Evolutionary conservation across 2,888 invertebrate species (phyloP), one percentile per base, ranked within the genome.

Genomic region (Liodrosophila aerea): DNA sequence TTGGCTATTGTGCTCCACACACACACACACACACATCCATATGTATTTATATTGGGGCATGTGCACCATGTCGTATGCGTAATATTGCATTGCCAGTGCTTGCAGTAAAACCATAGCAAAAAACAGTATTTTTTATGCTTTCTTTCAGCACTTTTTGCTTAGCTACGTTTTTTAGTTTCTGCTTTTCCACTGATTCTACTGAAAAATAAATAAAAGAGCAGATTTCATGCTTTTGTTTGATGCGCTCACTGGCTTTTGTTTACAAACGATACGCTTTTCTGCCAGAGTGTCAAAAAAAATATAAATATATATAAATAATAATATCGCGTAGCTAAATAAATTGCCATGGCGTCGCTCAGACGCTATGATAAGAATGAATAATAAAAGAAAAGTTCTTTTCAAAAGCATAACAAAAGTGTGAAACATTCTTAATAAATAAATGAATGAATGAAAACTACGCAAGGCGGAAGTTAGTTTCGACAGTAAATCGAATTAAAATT

Each of bases 61-160:
- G 46, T 67, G 65, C 59, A 69, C 61, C 66, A 76, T 74, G 60
- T 65, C 83, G 83, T 84, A 85, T 84, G 86, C 76, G 83, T 85
- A 85, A 82, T 82, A 74, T 82, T 67, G 73, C 71, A 86, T 68
- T 68, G 63, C 64, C 65, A 60, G 60, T 56, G 58, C 73, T 49
- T 70, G 51, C 52, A 58, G 46, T 53, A 29, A 46, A 36, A 54
- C 49, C 53, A 50, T n/a, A n/a, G n/a, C n/a, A 73, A 54, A 59
- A 22, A 39, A 11, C 49, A 63, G 52, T 62, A 15, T 39, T 41
- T 64, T 52, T 64, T 69, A 15, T 68, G 44, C 13, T 43, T 41
- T 62, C 18, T 18, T 15, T 37, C 30, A 37, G 34, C 33, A 37
- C 27, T 46, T 44, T 52, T 50, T 64, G 73, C 73, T 73, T 59